These are phyloP conservation scores for Patagioenas fasciata DNA, from an alignment of 2,113 vertebrate genomes.

Conservation along the genomic window DNA sequence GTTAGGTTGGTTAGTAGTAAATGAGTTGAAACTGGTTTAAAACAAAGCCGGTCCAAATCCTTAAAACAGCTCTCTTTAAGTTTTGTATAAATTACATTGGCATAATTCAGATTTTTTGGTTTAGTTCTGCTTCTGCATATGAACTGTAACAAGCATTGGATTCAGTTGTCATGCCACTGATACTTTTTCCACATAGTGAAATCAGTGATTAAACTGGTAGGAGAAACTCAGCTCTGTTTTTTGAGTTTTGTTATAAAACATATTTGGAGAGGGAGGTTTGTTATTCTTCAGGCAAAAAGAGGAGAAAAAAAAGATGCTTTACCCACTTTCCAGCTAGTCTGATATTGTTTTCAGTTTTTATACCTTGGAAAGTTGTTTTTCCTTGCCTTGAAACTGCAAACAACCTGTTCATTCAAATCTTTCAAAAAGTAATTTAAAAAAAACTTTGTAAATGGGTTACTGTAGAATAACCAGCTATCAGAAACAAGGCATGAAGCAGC, in stretches of 20 bases:
- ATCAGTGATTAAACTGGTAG: neutral
- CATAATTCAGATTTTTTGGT: neutral
- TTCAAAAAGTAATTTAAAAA: neutral
- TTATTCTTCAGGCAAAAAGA: neutral
- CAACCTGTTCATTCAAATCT: neutral
- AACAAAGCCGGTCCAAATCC: neutral
- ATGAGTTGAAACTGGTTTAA: neutral
- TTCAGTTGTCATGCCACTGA: neutral
- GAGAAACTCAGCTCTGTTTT: neutral
- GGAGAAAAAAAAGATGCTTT: neutral
- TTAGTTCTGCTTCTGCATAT: neutral
- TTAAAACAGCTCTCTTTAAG: neutral
- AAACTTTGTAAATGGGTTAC: neutral
- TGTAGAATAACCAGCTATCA: neutral
- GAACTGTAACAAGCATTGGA: neutral
- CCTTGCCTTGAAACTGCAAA: neutral
- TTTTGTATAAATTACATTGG: neutral
- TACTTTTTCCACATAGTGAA: neutral
- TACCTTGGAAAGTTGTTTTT: neutral
- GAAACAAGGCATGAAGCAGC: neutral
- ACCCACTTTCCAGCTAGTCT: neutral
- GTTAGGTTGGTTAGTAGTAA: neutral
- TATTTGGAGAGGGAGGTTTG: neutral
- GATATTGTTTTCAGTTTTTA: neutral
- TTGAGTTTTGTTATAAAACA: neutral